These are phyloP conservation scores for Drepana arcuata DNA, from an alignment of 1,140 invertebrate species.

Conservation along the genomic window DNA sequence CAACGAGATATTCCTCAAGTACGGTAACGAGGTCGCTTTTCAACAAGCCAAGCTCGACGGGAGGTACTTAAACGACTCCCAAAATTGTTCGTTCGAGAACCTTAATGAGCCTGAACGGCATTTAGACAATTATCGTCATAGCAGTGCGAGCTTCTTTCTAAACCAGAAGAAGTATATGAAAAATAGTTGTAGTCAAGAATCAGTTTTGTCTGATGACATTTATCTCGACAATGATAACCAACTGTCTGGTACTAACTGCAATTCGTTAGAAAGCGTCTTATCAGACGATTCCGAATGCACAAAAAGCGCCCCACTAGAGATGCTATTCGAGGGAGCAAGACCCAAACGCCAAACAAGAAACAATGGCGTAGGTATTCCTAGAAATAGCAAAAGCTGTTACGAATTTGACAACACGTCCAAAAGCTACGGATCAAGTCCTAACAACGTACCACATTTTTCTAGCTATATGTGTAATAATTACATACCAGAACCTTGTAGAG, in stretches of 20 bases:
- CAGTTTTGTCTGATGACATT: constrained; percentile 81
- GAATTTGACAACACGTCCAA: constrained; percentile 72
- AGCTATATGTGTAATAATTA: constrained; percentile 67
- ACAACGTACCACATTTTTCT: constrained; percentile 56
- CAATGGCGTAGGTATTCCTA: constrained; percentile 38
- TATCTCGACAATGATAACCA: constrained; percentile 75
- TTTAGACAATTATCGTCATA: constrained; percentile 71
- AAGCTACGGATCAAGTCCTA: constrained; percentile 75
- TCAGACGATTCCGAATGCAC: constrained; percentile 85
- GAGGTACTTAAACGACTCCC: constrained; percentile 59
- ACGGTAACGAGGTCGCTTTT: constrained; percentile 65
- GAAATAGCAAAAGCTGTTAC: constrained; percentile 66
- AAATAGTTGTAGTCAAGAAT: constrained; percentile 78
- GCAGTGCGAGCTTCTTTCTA: constrained; percentile 78
- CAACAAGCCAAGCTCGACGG: constrained; percentile 61
- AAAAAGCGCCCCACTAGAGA: constrained; percentile 82
- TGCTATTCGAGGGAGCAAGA: constrained; percentile 74
- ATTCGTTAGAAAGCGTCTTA: constrained; percentile 84
- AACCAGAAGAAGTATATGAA: constrained; percentile 74
- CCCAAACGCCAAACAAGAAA: constrained; percentile 38
- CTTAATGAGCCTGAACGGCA: constrained; percentile 56
- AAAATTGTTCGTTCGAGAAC: constrained; percentile 67
- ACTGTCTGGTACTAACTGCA: constrained; percentile 74
- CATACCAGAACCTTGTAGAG: constrained; percentile 1
- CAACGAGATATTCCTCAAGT: constrained; percentile 69